Conservation (phyloP, 1,140 invertebrate species). For the Pseudomyrmex concolor region DNA sequence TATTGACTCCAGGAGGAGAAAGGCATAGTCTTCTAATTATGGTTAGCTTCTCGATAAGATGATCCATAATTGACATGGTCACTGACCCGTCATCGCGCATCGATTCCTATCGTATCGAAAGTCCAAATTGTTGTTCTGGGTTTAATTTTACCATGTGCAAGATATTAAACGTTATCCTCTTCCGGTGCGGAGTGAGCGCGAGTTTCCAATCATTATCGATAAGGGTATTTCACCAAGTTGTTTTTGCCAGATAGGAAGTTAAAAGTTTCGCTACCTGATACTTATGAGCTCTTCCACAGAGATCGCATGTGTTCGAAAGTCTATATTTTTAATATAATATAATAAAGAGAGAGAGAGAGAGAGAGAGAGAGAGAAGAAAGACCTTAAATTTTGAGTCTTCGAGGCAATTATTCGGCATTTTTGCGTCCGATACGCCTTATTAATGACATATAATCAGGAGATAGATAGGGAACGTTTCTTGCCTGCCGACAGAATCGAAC, state of each 20-base stretch:
- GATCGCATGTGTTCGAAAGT: conserved; percentile 13
- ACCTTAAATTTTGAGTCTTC: neutral
- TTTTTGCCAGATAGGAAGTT: neutral
- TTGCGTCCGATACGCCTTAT: conserved; percentile 8
- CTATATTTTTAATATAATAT: neutral
- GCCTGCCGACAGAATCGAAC: conserved; percentile 24
- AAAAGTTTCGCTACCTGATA: neutral
- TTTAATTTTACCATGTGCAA: conserved; percentile 58
- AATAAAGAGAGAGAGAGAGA: neutral
- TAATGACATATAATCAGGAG: conserved; percentile 11
- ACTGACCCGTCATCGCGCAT: conserved; percentile 57
- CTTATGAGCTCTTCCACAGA: neutral
- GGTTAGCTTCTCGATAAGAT: conserved; percentile 38
- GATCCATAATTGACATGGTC: conserved; percentile 53
- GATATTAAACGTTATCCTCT: neutral
- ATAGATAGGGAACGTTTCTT: neutral
- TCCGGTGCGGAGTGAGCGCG: neutral
- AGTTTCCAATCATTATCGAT: conserved; percentile 33
- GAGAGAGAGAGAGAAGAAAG: neutral
- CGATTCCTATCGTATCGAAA: conserved; percentile 49
- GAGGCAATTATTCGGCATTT: conserved; percentile 4
- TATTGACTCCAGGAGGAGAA: conserved; percentile 29
- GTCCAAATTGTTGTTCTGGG: conserved; percentile 60
- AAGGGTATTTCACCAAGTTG: conserved; percentile 14
- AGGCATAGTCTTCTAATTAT: conserved; percentile 57